Base-by-base conservation (phyloP, 2,888 invertebrate genomes). In the Suillia variegata region DNA sequence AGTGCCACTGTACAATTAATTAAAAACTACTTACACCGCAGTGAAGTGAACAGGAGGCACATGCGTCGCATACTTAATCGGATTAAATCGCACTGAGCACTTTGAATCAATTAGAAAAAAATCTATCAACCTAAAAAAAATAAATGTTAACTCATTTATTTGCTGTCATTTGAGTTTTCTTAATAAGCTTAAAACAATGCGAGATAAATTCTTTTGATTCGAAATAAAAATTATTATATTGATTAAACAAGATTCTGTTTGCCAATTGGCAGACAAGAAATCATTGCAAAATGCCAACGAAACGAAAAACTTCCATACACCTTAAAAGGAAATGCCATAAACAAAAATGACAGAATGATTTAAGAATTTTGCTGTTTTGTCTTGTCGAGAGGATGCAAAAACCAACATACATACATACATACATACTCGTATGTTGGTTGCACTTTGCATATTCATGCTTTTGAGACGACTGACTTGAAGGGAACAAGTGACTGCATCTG, bases 401-500 rank as follows among this genome's bases (percentile, higher is more conserved):
- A n/a, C n/a, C n/a, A n/a, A n/a, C n/a, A n/a, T n/a, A n/a, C n/a
- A n/a, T n/a, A n/a, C n/a, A n/a, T n/a, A n/a, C n/a, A n/a, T n/a
- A n/a, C n/a, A n/a, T n/a, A n/a, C n/a, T n/a, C 15, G 38, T 10
- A n/a, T 10, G 38, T n/a, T 38, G 6, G 38, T 38, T 17, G 45
- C 17, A 45, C 45, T 45, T 45, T 45, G 45, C 45, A 45, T 45
- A 45, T 45, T 45, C 20, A 45, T 45, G 45, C 17, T n/a, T n/a
- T n/a, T n/a, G n/a, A n/a, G 8, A 20, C 45, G n/a, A 31, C 6
- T n/a, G n/a, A 38, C 38, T 13, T n/a, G 38, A 38, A 13, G n/a
- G 38, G 12, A 38, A n/a, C n/a, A 13, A 38, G 38, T 13, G 15
- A 38, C n/a, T 8, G 38, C 38, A 38, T 5, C 38, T n/a, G 38